A percentile compares a stretch with the other conserved stretches of the same genome.
phyloP scores from a whole-genome alignment of 2,113 vertebrate species.

The Chaetops frenatus region DNA sequence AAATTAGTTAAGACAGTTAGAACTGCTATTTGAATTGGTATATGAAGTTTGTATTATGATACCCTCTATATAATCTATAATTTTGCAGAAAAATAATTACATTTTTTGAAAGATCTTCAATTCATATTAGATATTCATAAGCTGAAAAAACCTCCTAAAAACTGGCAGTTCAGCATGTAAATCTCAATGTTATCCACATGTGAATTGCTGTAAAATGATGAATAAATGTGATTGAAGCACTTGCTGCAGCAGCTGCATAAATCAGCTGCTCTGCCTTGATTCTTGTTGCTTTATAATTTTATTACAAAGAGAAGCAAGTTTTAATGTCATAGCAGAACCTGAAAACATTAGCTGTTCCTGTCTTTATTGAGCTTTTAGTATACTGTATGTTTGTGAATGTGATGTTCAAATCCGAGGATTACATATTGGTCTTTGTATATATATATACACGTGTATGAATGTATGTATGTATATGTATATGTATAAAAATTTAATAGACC shows the following conservation, averaged over 20 bases:
- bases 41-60: background rate
- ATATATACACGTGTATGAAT: no score
- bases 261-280: slow-evolving; percentile 6
- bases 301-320: background rate
- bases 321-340: background rate
- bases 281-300: background rate
- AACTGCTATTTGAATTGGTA: background rate
- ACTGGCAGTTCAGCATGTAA: background rate
- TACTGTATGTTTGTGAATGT: background rate
- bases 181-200: slow-evolving; percentile 30
- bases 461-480: no score
- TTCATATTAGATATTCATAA: slow-evolving; percentile 38
- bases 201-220: slow-evolving; percentile 37
- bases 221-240: slow-evolving; percentile 51
- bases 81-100: slow-evolving; percentile 27
- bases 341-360: background rate
- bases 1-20: background rate
- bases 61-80: background rate
- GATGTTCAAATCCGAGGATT: background rate
- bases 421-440: background rate
- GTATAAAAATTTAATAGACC: background rate
- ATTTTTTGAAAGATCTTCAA: slow-evolving; percentile 26
- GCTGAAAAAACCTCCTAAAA: background rate
- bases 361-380: background rate
- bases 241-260: slow-evolving; percentile 18